Evolutionary conservation across 64 coral and sea anemone genomes (phyloP).

Genomic region (Astreopora myriophthalma): DNA sequence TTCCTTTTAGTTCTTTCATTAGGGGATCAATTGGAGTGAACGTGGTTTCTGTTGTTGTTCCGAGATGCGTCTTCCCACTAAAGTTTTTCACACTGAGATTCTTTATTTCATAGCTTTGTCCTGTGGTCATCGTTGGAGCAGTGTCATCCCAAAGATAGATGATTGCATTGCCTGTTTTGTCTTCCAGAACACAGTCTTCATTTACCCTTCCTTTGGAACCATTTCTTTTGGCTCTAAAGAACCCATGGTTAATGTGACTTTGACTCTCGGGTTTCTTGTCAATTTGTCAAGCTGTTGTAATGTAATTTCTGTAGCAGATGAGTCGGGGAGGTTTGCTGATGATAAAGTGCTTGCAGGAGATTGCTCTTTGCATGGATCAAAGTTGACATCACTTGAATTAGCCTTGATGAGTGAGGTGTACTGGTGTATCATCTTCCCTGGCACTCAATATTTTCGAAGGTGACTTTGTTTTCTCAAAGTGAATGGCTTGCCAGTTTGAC

Average conservation of each 20-base stretch:
- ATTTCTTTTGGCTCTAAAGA: slow-evolving; percentile 60
- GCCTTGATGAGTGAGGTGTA: slow-evolving; percentile 53
- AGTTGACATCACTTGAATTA: slow-evolving; percentile 69
- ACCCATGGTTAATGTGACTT: slow-evolving; percentile 50
- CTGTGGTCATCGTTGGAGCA: background rate
- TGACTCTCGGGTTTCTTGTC: slow-evolving; percentile 71
- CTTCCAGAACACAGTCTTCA: slow-evolving; percentile 75
- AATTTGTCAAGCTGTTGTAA: slow-evolving; percentile 34
- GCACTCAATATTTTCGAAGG: slow-evolving; percentile 48
- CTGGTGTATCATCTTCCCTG: slow-evolving; percentile 48
- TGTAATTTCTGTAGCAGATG: slow-evolving; percentile 59
- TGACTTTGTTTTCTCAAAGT: slow-evolving; percentile 26
- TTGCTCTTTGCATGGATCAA: slow-evolving; percentile 63
- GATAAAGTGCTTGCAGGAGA: background rate
- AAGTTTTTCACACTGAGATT: slow-evolving; percentile 76
- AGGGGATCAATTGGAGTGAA: slow-evolving; percentile 34
- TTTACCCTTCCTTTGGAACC: slow-evolving; percentile 47
- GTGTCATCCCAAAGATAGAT: slow-evolving; percentile 77
- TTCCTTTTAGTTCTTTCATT: slow-evolving; percentile 49
- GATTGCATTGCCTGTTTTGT: slow-evolving; percentile 49
- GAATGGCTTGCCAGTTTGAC: slow-evolving; percentile 2
- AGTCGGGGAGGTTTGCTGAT: background rate
- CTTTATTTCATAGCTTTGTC: slow-evolving; percentile 64
- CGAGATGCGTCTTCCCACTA: slow-evolving; percentile 49
- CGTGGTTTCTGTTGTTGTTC: slow-evolving; percentile 34